Percentiles rank a stretch among this genome's conserved stretches.
phyloP scores from a whole-genome alignment of 2,888 invertebrate species.

The Microplitis deprimator region DNA sequence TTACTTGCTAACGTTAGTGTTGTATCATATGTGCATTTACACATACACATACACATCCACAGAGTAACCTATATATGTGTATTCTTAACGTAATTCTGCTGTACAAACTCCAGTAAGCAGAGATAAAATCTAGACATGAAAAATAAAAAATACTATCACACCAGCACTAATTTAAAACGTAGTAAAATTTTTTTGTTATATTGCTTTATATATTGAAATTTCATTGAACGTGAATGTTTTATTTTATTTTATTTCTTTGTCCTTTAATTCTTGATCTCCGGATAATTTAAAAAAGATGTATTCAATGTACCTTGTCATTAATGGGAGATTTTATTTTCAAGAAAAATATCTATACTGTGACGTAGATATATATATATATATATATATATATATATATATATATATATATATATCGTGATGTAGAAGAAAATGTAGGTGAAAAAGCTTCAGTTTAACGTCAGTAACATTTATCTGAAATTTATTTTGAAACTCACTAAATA shows the following conservation, averaged over 20 bases:
- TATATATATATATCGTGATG: no score
- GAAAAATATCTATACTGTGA: background rate
- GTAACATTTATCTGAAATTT: no score
- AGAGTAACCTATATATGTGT: background rate
- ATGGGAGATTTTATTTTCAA: background rate
- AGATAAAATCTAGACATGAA: slow-evolving; percentile 8
- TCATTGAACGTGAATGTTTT: background rate
- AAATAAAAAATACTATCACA: slow-evolving; percentile 4
- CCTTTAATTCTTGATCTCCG: background rate
- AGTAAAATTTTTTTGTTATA: background rate
- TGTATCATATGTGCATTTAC: background rate
- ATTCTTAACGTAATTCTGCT: background rate
- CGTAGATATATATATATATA: background rate
- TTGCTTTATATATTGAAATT: background rate
- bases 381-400: no score
- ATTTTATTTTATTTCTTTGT: background rate
- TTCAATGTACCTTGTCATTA: background rate
- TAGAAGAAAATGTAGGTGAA: no score
- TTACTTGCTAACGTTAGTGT: slow-evolving; percentile 10
- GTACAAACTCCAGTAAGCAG: slow-evolving; percentile 1
- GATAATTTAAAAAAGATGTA: background rate
- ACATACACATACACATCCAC: slow-evolving; percentile 20
- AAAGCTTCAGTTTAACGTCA: no score
- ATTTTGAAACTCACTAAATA: no score
- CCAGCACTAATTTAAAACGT: slow-evolving; percentile 20